Evolutionary conservation across 2,888 invertebrate species (phyloP), one percentile per base, ranked within the genome.

Genomic region (Xestia ashworthii): DNA sequence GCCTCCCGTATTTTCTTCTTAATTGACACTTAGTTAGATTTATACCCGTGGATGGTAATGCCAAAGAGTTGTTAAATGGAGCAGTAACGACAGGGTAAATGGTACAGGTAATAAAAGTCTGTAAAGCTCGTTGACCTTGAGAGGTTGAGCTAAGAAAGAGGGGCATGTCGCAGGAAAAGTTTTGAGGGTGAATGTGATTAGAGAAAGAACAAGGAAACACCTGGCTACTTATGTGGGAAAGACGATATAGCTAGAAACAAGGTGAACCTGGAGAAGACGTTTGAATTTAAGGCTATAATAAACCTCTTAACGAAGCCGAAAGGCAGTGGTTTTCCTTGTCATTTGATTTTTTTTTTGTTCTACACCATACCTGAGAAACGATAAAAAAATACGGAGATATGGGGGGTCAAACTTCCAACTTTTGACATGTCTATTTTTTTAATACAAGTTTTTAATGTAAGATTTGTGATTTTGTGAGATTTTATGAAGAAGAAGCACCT

Each of bases 1-100:
- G 90, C 88, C 85, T 89, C 88, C 85, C 91, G 90, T 92, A 91
- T 92, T 92, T 89, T 92, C 92, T 91, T 87, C 90, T 90, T 92
- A 93, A 93, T 93, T 93, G 93, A 93, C 93, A 92, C 90, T 92
- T 90, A 92, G 91, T 89, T 91, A 90, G 92, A 93, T 92, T 92
- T 92, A 93, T 92, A 91, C 70, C 76, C 81, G 81, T 78, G 87
- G 89, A 89, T 90, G 87, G 86, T 86, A 78, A 81, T 74, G 64
- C 77, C 87, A 88, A 81, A 89, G 90, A 89, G 79, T 82, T 76
- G 66, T 65, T 81, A 67, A 76, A 71, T 53, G 72, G 38, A 14
- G 79, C n/a, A 70, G 74, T 60, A 71, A 80, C 76, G 78, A 69
- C 60, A 53, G n/a, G 25, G 69, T 72, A 73, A 81, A 82, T 71